Evolutionary conservation across 2,113 vertebrate species (phyloP).

Genomic region (Oceanodroma tethys): DNA sequence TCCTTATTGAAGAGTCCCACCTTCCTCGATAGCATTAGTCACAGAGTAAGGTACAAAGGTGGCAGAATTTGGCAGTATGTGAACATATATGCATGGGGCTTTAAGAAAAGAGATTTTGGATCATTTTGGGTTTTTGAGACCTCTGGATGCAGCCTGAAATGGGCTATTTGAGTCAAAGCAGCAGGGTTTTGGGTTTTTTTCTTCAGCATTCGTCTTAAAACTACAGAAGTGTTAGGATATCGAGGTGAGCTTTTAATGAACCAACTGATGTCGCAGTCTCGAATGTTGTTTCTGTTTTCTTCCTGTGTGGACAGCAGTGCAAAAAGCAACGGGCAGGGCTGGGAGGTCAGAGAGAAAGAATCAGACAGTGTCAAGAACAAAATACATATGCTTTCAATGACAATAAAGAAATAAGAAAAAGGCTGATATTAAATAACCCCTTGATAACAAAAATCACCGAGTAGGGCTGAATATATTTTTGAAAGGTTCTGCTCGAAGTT

Average conservation of each 20-base stretch:
- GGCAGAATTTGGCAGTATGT: accelerated
- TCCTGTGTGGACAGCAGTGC: neutral
- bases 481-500: neutral
- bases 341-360: neutral
- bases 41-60: neutral
- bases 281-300: neutral
- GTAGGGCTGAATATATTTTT: neutral
- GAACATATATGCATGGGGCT: neutral
- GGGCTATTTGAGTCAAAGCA: neutral
- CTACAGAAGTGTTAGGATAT: neutral
- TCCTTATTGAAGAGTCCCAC: neutral
- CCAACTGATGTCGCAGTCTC: neutral
- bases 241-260: neutral
- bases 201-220: neutral
- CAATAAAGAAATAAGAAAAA: neutral
- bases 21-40: neutral
- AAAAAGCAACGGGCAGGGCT: neutral
- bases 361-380: neutral
- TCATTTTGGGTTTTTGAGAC: neutral
- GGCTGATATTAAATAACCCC: neutral
- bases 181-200: neutral
- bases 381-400: neutral
- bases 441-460: neutral
- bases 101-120: neutral
- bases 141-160: neutral